Percentiles rank a stretch among this genome's conserved stretches.
phyloP scores from a whole-genome alignment of 2,113 vertebrate genomes.

The Hydrolagus affinis region DNA sequence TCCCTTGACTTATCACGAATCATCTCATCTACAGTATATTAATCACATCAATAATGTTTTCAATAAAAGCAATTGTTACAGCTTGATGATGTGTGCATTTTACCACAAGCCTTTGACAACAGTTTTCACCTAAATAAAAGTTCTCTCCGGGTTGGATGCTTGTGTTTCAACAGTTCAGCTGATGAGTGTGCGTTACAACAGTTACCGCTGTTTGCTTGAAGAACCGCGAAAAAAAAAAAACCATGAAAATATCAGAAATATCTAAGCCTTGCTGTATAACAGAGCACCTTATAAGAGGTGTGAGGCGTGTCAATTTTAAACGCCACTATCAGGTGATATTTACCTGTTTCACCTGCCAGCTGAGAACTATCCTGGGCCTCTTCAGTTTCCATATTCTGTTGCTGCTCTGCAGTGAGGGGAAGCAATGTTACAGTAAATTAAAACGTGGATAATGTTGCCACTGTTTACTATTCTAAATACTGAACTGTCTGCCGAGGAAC shows the following conservation, averaged over 20 bases:
- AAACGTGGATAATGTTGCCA: constrained; percentile 35
- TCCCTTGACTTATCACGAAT: neutral
- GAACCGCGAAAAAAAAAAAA: neutral
- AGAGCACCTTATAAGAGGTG: neutral
- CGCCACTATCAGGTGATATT: neutral
- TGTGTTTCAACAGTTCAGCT: neutral
- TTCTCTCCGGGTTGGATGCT: neutral
- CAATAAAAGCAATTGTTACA: neutral
- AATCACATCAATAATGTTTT: neutral
- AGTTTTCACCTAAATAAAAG: neutral
- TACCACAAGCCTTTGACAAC: neutral
- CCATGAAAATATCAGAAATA: neutral
- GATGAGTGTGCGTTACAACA: neutral
- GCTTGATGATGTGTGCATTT: neutral
- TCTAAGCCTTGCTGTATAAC: neutral
- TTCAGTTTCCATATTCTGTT: constrained; percentile 92
- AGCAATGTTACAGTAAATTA: constrained; percentile 50
- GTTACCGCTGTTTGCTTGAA: neutral
- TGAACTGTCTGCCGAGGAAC: neutral
- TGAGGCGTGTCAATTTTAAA: neutral
- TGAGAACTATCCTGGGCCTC: constrained; percentile 93
- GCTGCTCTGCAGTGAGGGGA: constrained; percentile 70
- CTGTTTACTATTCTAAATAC: constrained; percentile 18
- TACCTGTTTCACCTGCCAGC: constrained; percentile 80
- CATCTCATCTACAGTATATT: neutral